Evolutionary conservation across 2,888 invertebrate species (phyloP).

Genomic region (Torymus tubicola): DNA sequence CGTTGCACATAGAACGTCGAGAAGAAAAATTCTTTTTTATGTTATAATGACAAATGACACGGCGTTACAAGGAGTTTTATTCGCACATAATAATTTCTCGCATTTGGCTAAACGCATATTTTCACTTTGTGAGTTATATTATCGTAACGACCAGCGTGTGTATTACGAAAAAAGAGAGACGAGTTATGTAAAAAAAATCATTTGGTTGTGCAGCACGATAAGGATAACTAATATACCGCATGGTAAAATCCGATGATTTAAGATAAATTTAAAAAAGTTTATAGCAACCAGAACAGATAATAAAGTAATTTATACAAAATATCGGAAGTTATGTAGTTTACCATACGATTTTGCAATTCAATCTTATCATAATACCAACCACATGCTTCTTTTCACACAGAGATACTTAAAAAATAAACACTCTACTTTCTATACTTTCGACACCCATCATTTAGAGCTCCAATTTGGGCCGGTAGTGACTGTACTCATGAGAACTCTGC

Average conservation of each 20-base stretch:
- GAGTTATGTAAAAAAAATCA: not conserved
- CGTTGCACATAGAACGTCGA: too few relatives aligned
- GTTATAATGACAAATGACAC: not conserved
- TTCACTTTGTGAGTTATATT: not conserved
- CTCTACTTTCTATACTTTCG: slow-evolving; percentile 24
- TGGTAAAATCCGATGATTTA: not conserved
- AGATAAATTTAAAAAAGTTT: too few relatives aligned
- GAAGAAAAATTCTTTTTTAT: not conserved
- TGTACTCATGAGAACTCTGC: slow-evolving; percentile 43
- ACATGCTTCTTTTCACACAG: too few relatives aligned
- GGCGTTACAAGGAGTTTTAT: not conserved
- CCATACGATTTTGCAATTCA: too few relatives aligned
- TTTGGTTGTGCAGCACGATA: too few relatives aligned
- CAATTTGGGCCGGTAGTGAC: slow-evolving; percentile 32
- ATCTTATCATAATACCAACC: too few relatives aligned
- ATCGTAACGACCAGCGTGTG: slow-evolving; percentile 11
- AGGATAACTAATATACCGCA: not conserved
- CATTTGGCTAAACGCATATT: not conserved
- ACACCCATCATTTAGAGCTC: slow-evolving; percentile 57
- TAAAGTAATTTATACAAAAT: too few relatives aligned
- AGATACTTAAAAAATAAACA: slow-evolving; percentile 34
- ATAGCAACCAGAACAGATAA: too few relatives aligned
- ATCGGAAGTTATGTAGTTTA: too few relatives aligned
- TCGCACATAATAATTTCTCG: not conserved
- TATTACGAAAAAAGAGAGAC: slow-evolving; percentile 40